Evolutionary conservation across 2,113 vertebrate species (phyloP), one percentile per base, ranked within the genome.

Genomic region (Lycaon pictus): DNA sequence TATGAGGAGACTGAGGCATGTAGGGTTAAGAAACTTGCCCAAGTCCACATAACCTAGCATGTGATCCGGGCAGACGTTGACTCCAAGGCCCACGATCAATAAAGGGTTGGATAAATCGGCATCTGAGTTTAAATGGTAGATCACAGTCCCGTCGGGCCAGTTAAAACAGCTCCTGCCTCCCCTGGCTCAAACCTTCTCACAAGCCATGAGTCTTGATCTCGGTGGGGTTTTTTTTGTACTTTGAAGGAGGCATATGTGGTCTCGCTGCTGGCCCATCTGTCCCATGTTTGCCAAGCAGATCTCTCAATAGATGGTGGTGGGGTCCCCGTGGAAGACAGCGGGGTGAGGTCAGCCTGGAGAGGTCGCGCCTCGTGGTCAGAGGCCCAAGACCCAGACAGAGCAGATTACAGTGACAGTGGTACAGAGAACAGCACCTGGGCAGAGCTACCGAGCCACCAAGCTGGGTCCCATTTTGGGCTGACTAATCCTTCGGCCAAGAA

Each of bases 261-360:
- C 23, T 63, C n/a, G 23, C 27, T 8, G 35, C 16, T 37, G 5
- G 53, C 67, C 12, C 29, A 60, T 16, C n/a, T 9, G 79, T 71
- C 25, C 4, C 4, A 13, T 16, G 2, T 32, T 77, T 62, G 43
- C 29, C 5, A 1, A 10, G 43, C 22, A 90, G 93, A 55, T 19
- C 27, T 19, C 12, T 63, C 15, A 29, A 7, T 77, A 9, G 0
- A 10, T 67, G 63, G 71, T 25, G 11, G 35, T 0, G 0, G 13
- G 25, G 25, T 3, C 22, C 12, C 53, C 19, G 17, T 16, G 8
- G 69, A 60, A 20, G 35, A 58, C 89, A 60, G 89, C 74, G 69
- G 0, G 3, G 9, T 23, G 67, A 80, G 85, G 43, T 72, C 32
- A 55, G 35, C 72, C 35, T 48, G 43, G 51, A 4, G 29, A 76